A percentile compares a stretch with the other conserved stretches of the same genome.
phyloP scores from a whole-genome alignment of 2,888 invertebrate genomes.

The Diploptera punctata region DNA sequence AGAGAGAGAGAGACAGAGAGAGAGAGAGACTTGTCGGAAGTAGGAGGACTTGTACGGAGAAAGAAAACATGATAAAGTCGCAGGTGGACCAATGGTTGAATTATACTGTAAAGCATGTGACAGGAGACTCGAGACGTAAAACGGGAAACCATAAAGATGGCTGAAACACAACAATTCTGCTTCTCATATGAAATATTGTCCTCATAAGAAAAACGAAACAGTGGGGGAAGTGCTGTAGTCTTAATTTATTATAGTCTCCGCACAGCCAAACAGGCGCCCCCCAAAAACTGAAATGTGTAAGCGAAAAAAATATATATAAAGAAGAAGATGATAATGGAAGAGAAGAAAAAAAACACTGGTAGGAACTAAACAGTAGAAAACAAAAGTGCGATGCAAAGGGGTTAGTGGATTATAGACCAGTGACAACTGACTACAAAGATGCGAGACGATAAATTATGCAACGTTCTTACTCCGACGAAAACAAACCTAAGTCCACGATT shows the following conservation, averaged over 20 bases:
- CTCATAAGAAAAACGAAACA: constrained; percentile 10
- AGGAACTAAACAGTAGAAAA: neutral
- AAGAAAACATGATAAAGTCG: no score
- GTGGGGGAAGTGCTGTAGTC: constrained; percentile 16
- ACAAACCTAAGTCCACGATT: neutral
- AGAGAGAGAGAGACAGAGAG: neutral
- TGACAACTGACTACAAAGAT: neutral
- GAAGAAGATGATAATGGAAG: neutral
- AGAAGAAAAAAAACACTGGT: no score
- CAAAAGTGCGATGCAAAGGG: neutral
- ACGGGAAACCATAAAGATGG: constrained; percentile 8
- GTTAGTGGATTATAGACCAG: neutral
- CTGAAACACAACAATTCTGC: constrained; percentile 9
- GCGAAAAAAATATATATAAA: neutral
- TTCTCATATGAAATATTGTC: constrained; percentile 12
- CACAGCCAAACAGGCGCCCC: neutral
- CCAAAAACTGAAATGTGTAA: neutral
- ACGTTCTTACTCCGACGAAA: neutral
- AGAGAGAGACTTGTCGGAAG: no score
- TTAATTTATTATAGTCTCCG: constrained; percentile 18
- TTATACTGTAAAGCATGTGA: neutral
- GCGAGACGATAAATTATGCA: neutral
- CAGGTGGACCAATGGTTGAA: neutral
- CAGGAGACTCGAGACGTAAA: neutral
- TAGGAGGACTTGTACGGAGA: no score